A percentile compares a stretch with the other conserved stretches of the same genome.
Evolutionary conservation across 2,797 vertebrate genomes (phyloP).

Genomic region (Fringilla coelebs): DNA sequence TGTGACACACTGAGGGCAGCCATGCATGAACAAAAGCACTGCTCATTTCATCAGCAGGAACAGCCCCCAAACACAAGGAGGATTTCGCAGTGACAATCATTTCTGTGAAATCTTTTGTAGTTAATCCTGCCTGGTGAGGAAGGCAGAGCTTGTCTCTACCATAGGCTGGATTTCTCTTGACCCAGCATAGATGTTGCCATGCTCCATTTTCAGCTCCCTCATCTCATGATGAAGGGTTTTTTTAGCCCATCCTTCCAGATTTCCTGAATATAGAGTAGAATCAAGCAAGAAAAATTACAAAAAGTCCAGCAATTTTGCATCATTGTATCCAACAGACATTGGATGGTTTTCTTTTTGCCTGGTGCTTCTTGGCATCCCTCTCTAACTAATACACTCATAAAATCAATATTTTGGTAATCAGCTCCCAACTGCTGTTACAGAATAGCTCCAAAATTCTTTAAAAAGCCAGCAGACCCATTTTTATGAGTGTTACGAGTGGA

Average conservation of each 20-base stretch:
- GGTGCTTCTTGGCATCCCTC: background rate
- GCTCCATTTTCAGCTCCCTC: background rate
- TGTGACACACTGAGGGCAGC: background rate
- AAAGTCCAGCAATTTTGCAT: background rate
- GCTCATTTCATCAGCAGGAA: background rate
- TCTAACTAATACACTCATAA: background rate
- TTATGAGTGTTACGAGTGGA: background rate
- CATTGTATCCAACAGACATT: background rate
- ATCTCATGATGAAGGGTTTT: background rate
- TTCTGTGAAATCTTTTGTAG: background rate
- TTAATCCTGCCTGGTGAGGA: background rate
- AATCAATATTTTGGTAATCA: background rate
- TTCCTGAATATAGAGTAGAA: background rate
- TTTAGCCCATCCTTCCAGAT: background rate
- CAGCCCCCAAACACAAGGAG: background rate
- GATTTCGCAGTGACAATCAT: background rate
- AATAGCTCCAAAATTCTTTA: background rate
- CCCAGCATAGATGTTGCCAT: fast-evolving
- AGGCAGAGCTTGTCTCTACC: background rate
- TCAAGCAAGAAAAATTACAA: background rate
- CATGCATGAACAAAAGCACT: background rate
- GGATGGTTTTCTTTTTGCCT: background rate
- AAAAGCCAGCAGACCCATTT: background rate
- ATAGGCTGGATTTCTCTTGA: background rate
- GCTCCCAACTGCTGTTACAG: background rate